A percentile compares a stretch with the other conserved stretches of the same genome.
Conservation (phyloP, 1,140 invertebrate species). For the Probaryconus sp. region DNA sequence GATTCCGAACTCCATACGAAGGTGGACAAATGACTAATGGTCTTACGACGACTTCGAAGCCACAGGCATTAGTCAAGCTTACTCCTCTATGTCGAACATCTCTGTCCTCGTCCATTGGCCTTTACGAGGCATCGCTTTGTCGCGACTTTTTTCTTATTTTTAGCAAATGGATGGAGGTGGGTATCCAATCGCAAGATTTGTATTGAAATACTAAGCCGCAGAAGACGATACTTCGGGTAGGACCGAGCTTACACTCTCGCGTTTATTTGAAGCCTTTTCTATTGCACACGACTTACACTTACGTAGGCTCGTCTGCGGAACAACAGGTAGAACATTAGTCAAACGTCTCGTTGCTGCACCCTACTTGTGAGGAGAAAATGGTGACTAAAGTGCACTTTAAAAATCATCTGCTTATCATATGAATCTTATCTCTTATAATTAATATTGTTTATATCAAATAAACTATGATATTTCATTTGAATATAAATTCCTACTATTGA, state of each 20-base stretch:
- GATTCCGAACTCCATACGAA: constrained; percentile 20
- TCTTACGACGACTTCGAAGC: constrained; percentile 59
- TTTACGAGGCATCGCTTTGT: constrained; percentile 6
- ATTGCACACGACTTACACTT: constrained; percentile 21
- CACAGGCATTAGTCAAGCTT: constrained; percentile 70
- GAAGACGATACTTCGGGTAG: constrained; percentile 33
- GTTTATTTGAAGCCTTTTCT: constrained; percentile 18
- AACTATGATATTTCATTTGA: no score
- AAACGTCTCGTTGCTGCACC: constrained; percentile 67
- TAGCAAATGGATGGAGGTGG: constrained; percentile 11
- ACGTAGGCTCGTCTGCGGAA: constrained; percentile 67
- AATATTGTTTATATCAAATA: no score
- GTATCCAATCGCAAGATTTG: constrained; percentile 46
- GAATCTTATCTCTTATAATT: constrained; percentile 52
- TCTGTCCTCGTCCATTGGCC: constrained; percentile 15
- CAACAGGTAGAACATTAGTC: constrained; percentile 75
- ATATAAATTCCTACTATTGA: no score
- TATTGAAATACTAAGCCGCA: constrained; percentile 71
- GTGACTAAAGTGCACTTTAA: constrained; percentile 33
- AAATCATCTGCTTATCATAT: no score
- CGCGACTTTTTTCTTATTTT: constrained; percentile 17
- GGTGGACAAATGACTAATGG: constrained; percentile 72
- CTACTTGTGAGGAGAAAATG: constrained; percentile 32
- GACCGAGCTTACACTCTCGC: constrained; percentile 22
- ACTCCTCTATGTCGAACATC: constrained; percentile 19